Percentiles rank a stretch among this genome's conserved stretches.
Evolutionary conservation across 2,113 vertebrate genomes (phyloP).

Genomic region (Pandion haliaetus): DNA sequence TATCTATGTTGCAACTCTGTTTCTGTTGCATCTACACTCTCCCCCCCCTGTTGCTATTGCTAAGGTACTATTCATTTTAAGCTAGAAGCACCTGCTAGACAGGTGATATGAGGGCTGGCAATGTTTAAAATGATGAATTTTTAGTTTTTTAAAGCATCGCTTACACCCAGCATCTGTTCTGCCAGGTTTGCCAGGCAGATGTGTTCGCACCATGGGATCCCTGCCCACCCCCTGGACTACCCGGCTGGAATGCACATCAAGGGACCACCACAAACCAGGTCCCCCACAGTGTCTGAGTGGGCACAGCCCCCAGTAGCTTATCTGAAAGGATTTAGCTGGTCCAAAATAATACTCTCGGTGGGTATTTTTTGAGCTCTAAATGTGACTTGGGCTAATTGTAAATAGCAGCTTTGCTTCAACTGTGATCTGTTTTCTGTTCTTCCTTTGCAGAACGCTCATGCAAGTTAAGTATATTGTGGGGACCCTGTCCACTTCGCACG

Average conservation of each 20-base stretch:
- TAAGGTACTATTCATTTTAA: neutral
- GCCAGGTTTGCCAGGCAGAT: neutral
- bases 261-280: neutral
- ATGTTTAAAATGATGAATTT: neutral
- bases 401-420: neutral
- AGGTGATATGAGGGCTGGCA: neutral
- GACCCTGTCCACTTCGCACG: neutral
- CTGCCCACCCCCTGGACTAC: neutral
- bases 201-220: neutral
- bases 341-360: neutral
- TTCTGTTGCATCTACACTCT: too few relatives aligned
- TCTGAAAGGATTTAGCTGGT: neutral
- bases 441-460: neutral
- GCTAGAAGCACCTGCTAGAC: neutral
- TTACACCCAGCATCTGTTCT: neutral
- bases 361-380: neutral
- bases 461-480: neutral
- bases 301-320: neutral
- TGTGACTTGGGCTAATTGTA: neutral
- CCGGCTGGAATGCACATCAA: neutral
- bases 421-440: neutral
- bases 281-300: neutral
- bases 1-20: too few relatives aligned
- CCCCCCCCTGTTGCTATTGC: neutral
- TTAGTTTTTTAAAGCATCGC: neutral